Evolutionary conservation across 2,797 vertebrate species (phyloP).

Genomic region (Peromyscus attwateri): DNA sequence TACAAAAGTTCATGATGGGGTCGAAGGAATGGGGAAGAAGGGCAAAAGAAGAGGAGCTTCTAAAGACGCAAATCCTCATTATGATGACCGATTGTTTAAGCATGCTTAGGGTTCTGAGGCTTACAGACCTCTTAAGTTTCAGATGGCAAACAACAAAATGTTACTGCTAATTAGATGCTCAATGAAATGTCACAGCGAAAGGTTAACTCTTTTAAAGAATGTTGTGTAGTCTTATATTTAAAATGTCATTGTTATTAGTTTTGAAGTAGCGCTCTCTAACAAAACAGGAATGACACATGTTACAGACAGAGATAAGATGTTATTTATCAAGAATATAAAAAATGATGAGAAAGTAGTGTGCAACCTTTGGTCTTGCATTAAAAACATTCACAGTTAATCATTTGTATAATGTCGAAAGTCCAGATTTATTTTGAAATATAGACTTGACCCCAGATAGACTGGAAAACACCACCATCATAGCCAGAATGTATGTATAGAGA

Average conservation of each 20-base stretch:
- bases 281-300: constrained; percentile 32
- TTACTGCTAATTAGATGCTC: constrained; percentile 79
- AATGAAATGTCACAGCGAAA: constrained; percentile 80
- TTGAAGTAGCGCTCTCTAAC: constrained; percentile 40
- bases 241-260: constrained; percentile 81
- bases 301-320: neutral
- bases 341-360: neutral
- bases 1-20: neutral
- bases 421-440: neutral
- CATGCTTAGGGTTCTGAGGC: constrained; percentile 41
- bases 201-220: constrained; percentile 77
- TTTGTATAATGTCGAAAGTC: neutral
- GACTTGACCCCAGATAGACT: neutral
- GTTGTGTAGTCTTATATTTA: constrained; percentile 67
- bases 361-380: neutral
- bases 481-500: neutral
- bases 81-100: constrained; percentile 63
- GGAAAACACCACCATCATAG: neutral
- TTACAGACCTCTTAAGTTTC: constrained; percentile 65
- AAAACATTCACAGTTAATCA: neutral
- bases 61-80: constrained; percentile 60
- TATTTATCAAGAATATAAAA: neutral
- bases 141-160: constrained; percentile 79
- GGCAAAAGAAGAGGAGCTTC: neutral
- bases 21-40: neutral